Conservation (phyloP, 2,888 invertebrate species). For the Drosophila anomelani region DNA sequence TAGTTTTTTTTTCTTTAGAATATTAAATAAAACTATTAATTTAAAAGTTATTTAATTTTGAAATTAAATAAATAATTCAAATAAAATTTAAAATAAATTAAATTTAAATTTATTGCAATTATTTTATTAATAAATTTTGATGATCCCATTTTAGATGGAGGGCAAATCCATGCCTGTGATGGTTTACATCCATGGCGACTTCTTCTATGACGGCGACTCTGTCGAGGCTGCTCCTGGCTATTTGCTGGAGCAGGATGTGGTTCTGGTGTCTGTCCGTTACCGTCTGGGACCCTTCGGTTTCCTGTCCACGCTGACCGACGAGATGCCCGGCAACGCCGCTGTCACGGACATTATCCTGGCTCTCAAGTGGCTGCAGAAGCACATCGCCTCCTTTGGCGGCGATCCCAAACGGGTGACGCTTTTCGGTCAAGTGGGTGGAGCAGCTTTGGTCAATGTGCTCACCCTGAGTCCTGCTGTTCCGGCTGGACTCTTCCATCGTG, state of each 20-base stretch:
- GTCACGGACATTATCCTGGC: constrained; percentile 85
- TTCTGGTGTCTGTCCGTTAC: constrained; percentile 85
- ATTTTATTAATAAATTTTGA: background rate
- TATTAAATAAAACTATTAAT: background rate
- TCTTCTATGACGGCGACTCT: constrained; percentile 83
- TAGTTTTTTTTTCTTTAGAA: too few relatives aligned
- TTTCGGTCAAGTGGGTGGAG: constrained; percentile 86
- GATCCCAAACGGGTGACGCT: constrained; percentile 85
- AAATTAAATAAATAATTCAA: too few relatives aligned
- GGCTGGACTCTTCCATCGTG: constrained; percentile 85
- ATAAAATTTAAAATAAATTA: background rate
- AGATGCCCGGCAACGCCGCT: constrained; percentile 86
- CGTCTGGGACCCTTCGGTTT: constrained; percentile 86
- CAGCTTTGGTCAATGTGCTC: constrained; percentile 85
- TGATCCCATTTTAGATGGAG: constrained; percentile 59
- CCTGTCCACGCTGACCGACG: constrained; percentile 85
- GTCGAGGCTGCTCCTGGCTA: constrained; percentile 83
- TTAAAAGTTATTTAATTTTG: background rate
- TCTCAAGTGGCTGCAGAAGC: constrained; percentile 85
- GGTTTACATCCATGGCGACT: constrained; percentile 85
- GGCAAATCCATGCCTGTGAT: constrained; percentile 82
- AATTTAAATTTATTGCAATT: background rate
- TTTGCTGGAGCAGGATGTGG: constrained; percentile 85
- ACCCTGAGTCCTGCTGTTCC: constrained; percentile 84
- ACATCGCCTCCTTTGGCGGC: constrained; percentile 86